Conservation (phyloP, 64 coral and sea anemone genomes). For the Montipora foliosa region DNA sequence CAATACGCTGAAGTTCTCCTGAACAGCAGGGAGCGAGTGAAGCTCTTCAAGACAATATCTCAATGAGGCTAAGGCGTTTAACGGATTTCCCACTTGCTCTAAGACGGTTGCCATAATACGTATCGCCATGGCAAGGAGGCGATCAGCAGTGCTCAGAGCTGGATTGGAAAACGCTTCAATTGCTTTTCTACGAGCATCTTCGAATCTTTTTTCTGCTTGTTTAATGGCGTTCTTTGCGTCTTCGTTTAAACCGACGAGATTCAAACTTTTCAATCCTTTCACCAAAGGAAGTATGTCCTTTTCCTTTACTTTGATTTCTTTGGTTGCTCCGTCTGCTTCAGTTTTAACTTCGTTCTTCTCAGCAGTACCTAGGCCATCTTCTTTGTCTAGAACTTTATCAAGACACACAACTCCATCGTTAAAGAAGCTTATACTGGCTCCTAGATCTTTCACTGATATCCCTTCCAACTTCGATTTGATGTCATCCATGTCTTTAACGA, state of each 20-base stretch:
- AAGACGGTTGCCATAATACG: conserved; percentile 39
- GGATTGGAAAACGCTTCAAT: conserved; percentile 26
- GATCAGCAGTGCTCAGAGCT: background rate
- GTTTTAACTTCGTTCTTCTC: background rate
- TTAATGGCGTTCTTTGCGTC: background rate
- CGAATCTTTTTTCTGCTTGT: conserved; percentile 32
- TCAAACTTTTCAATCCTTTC: background rate
- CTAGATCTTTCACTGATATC: conserved; percentile 36
- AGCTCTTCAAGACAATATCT: conserved; percentile 43
- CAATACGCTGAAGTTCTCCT: conserved; percentile 15
- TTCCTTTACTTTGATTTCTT: background rate
- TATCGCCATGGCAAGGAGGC: conserved; percentile 18
- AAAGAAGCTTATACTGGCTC: conserved; percentile 40
- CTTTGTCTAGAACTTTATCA: background rate
- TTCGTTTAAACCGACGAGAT: conserved; percentile 14
- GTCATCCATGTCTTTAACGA: conserved; percentile 49
- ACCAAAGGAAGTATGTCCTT: background rate
- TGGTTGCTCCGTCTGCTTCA: too few species aligned
- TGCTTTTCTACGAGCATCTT: conserved; percentile 32
- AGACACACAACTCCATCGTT: conserved; percentile 53
- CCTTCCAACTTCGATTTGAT: conserved; percentile 67
- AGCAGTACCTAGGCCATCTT: background rate
- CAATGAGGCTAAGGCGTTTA: background rate
- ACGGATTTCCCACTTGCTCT: conserved; percentile 11
- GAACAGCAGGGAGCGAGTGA: background rate